These are phyloP conservation scores for Villa cingulata DNA, from an alignment of 2,888 invertebrate species.

Conservation along the genomic window DNA sequence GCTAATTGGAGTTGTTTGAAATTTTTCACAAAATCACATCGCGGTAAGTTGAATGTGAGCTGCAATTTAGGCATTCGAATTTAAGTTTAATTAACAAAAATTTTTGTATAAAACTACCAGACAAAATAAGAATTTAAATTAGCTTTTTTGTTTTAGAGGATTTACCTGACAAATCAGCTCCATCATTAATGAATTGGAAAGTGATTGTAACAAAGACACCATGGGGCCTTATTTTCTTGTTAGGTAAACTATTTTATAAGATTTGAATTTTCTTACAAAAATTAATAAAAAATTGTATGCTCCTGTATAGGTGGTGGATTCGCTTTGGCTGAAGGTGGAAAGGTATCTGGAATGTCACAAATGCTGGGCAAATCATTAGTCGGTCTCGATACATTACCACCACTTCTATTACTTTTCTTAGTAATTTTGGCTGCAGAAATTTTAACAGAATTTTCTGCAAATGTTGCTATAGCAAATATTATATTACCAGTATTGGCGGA, in stretches of 20 bases:
- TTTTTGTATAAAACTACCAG: background rate
- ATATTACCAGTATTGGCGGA: constrained; percentile 71
- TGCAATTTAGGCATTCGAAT: background rate
- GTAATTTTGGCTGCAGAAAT: constrained; percentile 63
- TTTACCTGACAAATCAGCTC: constrained; percentile 46
- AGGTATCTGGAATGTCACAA: constrained; percentile 60
- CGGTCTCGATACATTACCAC: constrained; percentile 49
- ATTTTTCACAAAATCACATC: constrained; percentile 39
- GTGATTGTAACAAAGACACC: constrained; percentile 73
- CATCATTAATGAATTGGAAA: constrained; percentile 70
- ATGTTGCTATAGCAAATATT: constrained; percentile 81
- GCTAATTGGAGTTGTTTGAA: constrained; percentile 61
- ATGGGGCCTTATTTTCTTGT: constrained; percentile 77
- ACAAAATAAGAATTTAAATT: background rate
- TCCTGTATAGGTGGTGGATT: constrained; percentile 64
- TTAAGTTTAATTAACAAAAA: too few relatives aligned
- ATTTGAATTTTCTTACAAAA: too few relatives aligned
- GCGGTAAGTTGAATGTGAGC: constrained; percentile 15
- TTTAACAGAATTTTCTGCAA: constrained; percentile 80
- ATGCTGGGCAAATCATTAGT: constrained; percentile 59
- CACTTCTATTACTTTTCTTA: constrained; percentile 54
- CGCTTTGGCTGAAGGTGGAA: constrained; percentile 76
- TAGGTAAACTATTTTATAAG: constrained; percentile 38
- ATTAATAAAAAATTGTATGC: background rate
- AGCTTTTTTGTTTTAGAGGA: constrained; percentile 18